phyloP scores from a whole-genome alignment of 2,113 vertebrate species.

The Planiliza haematocheilus region DNA sequence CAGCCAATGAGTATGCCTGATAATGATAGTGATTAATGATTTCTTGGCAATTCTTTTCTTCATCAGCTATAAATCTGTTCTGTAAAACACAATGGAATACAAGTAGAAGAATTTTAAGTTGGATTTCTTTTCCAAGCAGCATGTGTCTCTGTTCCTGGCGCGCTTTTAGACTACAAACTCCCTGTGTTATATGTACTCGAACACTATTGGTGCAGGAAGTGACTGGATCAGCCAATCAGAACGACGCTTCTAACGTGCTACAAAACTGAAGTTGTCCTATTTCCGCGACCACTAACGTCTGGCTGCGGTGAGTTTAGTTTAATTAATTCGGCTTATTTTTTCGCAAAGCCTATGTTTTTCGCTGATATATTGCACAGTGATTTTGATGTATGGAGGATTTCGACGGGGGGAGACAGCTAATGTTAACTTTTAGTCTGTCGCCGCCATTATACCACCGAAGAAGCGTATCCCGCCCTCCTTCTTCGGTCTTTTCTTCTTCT shows the following conservation, averaged over 20 bases:
- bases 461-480: slow-evolving; percentile 82
- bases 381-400: slow-evolving; percentile 69
- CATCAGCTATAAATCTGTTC: too few relatives aligned
- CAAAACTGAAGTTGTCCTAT: slow-evolving; percentile 73
- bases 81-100: too few relatives aligned
- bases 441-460: slow-evolving; percentile 87
- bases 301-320: slow-evolving; percentile 72
- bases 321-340: slow-evolving; percentile 24
- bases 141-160: slow-evolving; percentile 26
- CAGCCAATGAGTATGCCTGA: too few relatives aligned
- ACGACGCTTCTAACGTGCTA: slow-evolving; percentile 56
- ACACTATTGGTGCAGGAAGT: slow-evolving; percentile 69
- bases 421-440: slow-evolving; percentile 69
- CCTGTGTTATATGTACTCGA: slow-evolving; percentile 31
- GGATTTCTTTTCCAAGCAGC: too few relatives aligned
- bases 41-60: too few relatives aligned
- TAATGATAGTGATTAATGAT: too few relatives aligned
- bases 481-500: slow-evolving; percentile 75
- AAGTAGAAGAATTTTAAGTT: too few relatives aligned
- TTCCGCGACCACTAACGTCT: slow-evolving; percentile 65
- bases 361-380: background rate
- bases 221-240: slow-evolving; percentile 70
- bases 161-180: slow-evolving; percentile 59
- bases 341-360: slow-evolving; percentile 12
- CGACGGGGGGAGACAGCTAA: slow-evolving; percentile 82